Evolutionary conservation across 2,888 invertebrate genomes (phyloP).

Genomic region (Chalcosyrphus nemorum): DNA sequence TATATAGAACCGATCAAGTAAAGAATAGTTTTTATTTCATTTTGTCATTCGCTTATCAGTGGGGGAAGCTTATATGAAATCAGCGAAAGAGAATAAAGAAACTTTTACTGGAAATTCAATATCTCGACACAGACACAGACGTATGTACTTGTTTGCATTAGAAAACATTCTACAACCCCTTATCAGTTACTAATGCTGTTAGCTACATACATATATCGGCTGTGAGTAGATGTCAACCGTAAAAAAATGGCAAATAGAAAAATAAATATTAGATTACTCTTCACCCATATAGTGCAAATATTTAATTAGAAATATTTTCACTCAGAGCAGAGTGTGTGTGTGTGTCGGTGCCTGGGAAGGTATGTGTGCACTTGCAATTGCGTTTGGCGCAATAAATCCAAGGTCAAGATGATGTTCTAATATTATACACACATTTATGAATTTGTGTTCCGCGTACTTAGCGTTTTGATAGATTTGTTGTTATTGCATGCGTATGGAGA

Average conservation of each 20-base stretch:
- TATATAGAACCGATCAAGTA: slow-evolving; percentile 5
- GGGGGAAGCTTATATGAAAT: slow-evolving; percentile 17
- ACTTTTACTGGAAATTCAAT: slow-evolving; percentile 46
- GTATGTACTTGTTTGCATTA: slow-evolving; percentile 28
- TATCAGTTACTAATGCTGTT: slow-evolving; percentile 59
- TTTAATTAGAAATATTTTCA: slow-evolving; percentile 59
- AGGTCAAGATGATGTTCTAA: slow-evolving; percentile 68
- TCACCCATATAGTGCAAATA: slow-evolving; percentile 44
- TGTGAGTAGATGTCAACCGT: slow-evolving; percentile 53
- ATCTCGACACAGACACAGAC: neutral
- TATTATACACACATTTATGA: slow-evolving; percentile 42
- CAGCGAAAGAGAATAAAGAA: neutral
- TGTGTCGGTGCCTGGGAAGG: neutral
- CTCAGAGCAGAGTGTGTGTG: neutral
- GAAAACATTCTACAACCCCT: slow-evolving; percentile 52
- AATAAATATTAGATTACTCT: slow-evolving; percentile 64
- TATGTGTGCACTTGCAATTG: slow-evolving; percentile 52
- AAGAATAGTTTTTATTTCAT: neutral
- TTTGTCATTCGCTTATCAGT: slow-evolving; percentile 47
- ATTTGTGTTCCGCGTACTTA: slow-evolving; percentile 58
- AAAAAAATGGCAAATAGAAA: slow-evolving; percentile 22
- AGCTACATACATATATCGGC: too few species aligned
- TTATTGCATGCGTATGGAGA: slow-evolving; percentile 58
- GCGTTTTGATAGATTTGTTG: slow-evolving; percentile 45
- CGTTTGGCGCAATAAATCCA: slow-evolving; percentile 65